Evolutionary conservation across 2,113 vertebrate species (phyloP), one percentile per base, ranked within the genome.

Genomic region (Odontophorus gujanensis): DNA sequence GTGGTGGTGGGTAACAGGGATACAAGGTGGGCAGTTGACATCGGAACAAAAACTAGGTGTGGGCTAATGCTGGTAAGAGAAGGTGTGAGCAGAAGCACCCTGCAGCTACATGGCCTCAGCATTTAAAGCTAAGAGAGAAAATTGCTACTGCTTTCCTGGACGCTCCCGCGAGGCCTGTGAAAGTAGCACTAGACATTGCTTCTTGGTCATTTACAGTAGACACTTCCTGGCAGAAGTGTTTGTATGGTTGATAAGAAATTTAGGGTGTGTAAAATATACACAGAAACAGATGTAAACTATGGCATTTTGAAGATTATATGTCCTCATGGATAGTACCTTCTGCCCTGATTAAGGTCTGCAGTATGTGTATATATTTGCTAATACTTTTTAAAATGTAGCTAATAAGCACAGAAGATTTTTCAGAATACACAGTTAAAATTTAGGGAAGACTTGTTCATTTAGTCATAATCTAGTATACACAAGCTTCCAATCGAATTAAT

Each of bases 91-190:
- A 15, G 48, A 67, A n/a, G 4, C 7, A 1, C 14, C 34, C 0
- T 0, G 5, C 0, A 0, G 43, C 48, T 26, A 3, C 2, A 0
- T 9, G 28, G 45, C 62, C 30, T 58, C 74, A 36, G n/a, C 48
- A 53, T 1, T 2, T 28, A 51, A 16, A 80, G 59, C 67, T 72
- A 34, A 1, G 61, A 66, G 63, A 28, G 42, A 13, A 18, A 1
- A 1, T 7, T 32, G 59, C 72, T 91, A 47, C 63, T 74, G 0
- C 45, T 66, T 85, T 17, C 43, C 32, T 47, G 80, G 43, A 79
- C 36, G 32, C 63, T 67, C 55, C 77, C 59, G 30, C 62, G 45
- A 85, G 28, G 32, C 36, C 63, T 89, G 62, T 1, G 1, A 48
- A 79, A 68, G 3, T n/a, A 83, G 77, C 59, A 63, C 89, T 81